A percentile compares a stretch with the other conserved stretches of the same genome.
These are phyloP conservation scores for Dicrostonyx torquatus DNA, from an alignment of 2,797 vertebrate genomes.

Conservation along the genomic window DNA sequence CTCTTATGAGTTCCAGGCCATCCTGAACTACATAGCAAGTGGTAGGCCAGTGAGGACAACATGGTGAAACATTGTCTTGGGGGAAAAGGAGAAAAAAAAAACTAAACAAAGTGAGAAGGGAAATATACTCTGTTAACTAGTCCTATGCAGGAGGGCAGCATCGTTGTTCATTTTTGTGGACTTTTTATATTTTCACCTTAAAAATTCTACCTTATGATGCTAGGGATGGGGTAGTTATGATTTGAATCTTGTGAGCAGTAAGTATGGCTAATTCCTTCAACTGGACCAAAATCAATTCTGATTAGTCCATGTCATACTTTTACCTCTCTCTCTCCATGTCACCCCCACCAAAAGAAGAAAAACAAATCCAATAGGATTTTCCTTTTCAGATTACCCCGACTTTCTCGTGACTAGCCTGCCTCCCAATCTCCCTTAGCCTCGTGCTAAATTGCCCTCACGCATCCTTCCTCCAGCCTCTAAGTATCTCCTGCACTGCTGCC, in stretches of 20 bases:
- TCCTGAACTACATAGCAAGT: not conserved
- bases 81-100: not conserved
- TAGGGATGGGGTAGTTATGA: not conserved
- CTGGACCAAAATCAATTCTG: not conserved
- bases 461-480: not conserved
- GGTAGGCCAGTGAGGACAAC: too few species aligned
- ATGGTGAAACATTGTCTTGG: not conserved
- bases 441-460: not conserved
- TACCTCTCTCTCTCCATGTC: not conserved
- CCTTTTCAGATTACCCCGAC: not conserved
- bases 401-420: not conserved
- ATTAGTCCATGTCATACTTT: not conserved
- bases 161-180: not conserved
- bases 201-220: not conserved
- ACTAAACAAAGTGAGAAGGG: not conserved
- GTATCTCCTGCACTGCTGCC: not conserved
- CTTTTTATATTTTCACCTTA: not conserved
- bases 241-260: constrained; percentile 29
- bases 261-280: not conserved
- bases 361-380: not conserved
- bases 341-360: not conserved
- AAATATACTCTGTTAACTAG: not conserved
- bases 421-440: not conserved
- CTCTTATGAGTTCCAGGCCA: not conserved
- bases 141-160: accelerated